Evolutionary conservation across 2,113 vertebrate genomes (phyloP).

Genomic region (Scolopax mira): DNA sequence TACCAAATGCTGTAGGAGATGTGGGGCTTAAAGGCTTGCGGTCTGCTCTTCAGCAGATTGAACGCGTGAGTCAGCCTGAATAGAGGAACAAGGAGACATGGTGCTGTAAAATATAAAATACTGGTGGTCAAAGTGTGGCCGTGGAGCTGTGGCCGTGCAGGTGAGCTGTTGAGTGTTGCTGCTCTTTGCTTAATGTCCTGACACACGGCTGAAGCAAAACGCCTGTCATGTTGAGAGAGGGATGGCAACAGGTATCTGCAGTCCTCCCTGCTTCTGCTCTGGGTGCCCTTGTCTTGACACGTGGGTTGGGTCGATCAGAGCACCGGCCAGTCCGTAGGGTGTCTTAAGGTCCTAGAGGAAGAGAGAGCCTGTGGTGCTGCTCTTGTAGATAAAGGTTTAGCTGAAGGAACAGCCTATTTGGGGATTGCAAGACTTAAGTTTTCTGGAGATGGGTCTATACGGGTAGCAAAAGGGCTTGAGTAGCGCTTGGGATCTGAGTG

Average conservation of each 20-base stretch:
- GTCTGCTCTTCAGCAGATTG: background rate
- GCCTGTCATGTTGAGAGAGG: background rate
- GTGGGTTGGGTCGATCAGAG: background rate
- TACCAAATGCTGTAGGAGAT: background rate
- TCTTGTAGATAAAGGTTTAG: background rate
- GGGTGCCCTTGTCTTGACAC: background rate
- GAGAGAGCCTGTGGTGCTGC: background rate
- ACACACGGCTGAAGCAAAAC: background rate
- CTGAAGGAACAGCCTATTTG: background rate
- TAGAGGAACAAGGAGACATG: background rate
- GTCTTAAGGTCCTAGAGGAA: background rate
- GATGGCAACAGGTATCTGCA: background rate
- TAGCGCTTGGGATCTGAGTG: background rate
- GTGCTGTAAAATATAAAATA: background rate
- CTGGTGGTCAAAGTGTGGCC: background rate
- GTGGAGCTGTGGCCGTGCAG: background rate
- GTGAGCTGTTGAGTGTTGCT: background rate
- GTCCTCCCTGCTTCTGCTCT: background rate
- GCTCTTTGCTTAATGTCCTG: background rate
- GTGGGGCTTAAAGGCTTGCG: background rate
- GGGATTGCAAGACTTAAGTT: background rate
- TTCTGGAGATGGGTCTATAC: background rate
- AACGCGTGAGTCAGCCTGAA: accelerated
- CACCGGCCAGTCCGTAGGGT: no score
- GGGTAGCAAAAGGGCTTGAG: background rate